phyloP scores from a whole-genome alignment of 2,113 vertebrate genomes.

The Illadopsis cleaveri region DNA sequence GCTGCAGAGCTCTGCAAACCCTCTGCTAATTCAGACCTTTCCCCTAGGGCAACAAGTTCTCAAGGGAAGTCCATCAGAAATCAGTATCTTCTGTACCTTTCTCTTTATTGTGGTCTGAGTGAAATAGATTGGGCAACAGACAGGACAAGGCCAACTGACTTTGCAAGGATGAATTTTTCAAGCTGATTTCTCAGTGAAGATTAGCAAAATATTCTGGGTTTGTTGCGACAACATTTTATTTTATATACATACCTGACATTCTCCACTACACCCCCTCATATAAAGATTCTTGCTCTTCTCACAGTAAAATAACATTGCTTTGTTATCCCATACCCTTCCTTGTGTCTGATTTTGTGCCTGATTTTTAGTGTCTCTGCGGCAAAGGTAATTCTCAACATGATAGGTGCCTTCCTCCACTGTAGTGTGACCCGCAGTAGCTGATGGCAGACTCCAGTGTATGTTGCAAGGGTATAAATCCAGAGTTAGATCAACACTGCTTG shows the following conservation, averaged over 20 bases:
- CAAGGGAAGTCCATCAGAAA: background rate
- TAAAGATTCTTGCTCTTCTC: constrained; percentile 10
- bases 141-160: background rate
- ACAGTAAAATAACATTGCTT: background rate
- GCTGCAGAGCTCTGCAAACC: background rate
- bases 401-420: background rate
- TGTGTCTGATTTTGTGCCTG: background rate
- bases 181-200: constrained; percentile 36
- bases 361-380: background rate
- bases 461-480: background rate
- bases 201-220: constrained; percentile 46
- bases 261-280: background rate
- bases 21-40: background rate
- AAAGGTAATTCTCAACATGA: background rate
- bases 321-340: background rate
- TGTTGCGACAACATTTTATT: constrained; percentile 24
- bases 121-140: constrained; percentile 31
- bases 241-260: constrained; percentile 28
- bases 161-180: constrained; percentile 16
- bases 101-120: background rate
- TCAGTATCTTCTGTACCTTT: background rate
- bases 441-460: background rate
- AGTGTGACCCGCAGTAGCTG: background rate
- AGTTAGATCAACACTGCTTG: background rate
- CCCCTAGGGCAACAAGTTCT: background rate